Base-by-base conservation (phyloP, 2,113 vertebrate genomes). In the Suricata suricatta region DNA sequence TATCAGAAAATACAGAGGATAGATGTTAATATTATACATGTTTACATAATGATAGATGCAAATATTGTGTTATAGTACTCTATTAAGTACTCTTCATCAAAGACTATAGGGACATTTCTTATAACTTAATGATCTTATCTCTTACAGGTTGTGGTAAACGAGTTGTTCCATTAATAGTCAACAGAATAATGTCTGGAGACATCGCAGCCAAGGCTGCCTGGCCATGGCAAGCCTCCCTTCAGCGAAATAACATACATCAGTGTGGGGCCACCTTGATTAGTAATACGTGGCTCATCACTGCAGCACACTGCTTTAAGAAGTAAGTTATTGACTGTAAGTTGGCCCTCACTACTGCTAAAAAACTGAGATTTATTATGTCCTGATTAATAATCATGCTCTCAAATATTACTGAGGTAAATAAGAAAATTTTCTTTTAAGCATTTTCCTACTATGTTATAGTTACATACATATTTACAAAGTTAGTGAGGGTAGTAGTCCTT, bases 201-300 rank as follows among this genome's bases (percentile, higher is more conserved):
- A 97, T 99, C 2, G 98, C 99, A 0, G 97, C 41, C 9, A 98
- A 97, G 0, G 99, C 99, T 6, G 99, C 99, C 94, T 99, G 99
- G 98, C 99, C 99, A 0, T 99, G 99, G 99, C 99, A 99, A 98
- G 99, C 99, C 85, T 99, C 99, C 84, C 99, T 99, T 89, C 99
- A 99, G 63, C 72, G 98, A 0, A 98, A 99, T 23, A 95, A 83
- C 0, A 84, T 95, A 0, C 99, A 99, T 89, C 99, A 99, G 94
- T 99, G 99, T 31, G 99, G 99, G 13, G 99, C 99, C 0, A 99
- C 99, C 0, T 69, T 99, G 98, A 99, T 99, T 98, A 99, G 98
- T 54, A 98, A 98, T 0, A 98, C 21, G 0, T 99, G 99, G 99
- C 98, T 99, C 6, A 97, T 99, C 86, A 99, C 99, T 3, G 99